Base-by-base conservation (phyloP, 2,797 vertebrate species). In the Hippopotamyrus pictus region DNA sequence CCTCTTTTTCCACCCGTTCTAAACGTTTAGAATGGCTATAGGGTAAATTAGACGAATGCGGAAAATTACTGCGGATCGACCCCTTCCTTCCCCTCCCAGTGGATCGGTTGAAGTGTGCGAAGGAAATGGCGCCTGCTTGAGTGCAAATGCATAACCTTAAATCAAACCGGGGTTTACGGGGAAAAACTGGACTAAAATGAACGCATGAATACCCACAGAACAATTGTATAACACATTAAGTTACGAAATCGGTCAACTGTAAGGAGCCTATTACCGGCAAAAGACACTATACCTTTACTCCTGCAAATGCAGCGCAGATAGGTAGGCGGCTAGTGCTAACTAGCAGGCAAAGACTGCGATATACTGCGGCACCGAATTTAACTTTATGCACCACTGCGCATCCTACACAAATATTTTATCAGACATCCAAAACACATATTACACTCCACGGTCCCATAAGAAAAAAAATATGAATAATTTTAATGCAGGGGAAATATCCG, bases 81-180 rank as follows among this genome's bases (percentile, higher is more conserved):
- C 46, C 44, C 48, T 84, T 83, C 41, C 79, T 46, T 79, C 37
- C 82, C 82, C 82, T 84, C 44, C 82, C 82, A 84, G 46, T 46
- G 41, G 22, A 50, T 50, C 44, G 37, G 22, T 29, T 22, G 11
- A 50, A 25, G 22, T 37, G 46, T 86, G 84, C 25, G n/a, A 19
- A 86, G 51, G 85, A 86, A 86, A 86, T 86, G 85, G 85, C 85
- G 85, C 85, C 85, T 22, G 51, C 29, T 25, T 41, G 85, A 57
- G 25, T 85, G 83, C 8, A 37, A 33, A 86, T 57, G 51, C 5
- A 33, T 86, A 17, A 25, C 12, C 14, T 5, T 54, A 53, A 57
- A 33, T 4, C 25, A 3, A 57, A 33, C 12, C n/a, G 22, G 5
- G 12, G 0, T 29, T 54, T 7, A 57, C 8, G 5, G 25, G 48